Evolutionary conservation across 2,113 vertebrate species (phyloP).

Genomic region (Rhineura floridana): DNA sequence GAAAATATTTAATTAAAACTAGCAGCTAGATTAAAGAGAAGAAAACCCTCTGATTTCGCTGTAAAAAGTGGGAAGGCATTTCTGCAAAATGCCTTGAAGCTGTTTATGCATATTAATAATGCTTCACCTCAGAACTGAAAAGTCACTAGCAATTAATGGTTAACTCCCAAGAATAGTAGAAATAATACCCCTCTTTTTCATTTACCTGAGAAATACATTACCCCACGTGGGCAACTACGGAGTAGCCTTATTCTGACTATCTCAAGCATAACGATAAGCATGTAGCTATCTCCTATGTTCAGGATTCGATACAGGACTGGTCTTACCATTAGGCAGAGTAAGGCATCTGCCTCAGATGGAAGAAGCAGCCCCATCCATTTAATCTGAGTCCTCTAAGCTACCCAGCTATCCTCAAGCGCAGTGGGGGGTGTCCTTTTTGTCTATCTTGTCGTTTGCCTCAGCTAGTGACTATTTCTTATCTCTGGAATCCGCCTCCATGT

Average conservation of each 20-base stretch:
- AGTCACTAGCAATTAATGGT: background rate
- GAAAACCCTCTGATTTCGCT: background rate
- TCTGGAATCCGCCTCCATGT: too few relatives aligned
- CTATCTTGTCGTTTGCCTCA: too few relatives aligned
- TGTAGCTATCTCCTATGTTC: background rate
- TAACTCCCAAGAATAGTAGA: background rate
- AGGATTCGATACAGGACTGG: too few relatives aligned
- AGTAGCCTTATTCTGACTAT: background rate
- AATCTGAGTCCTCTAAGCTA: too few relatives aligned
- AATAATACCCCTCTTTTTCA: background rate
- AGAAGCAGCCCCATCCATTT: too few relatives aligned
- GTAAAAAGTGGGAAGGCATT: rapidly evolving
- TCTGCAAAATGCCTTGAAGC: background rate
- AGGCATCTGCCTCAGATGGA: too few relatives aligned
- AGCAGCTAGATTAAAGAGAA: background rate
- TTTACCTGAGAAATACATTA: background rate
- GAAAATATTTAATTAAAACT: slow-evolving; percentile 5
- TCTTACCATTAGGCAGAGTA: too few relatives aligned
- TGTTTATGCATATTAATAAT: background rate
- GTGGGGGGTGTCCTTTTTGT: too few relatives aligned
- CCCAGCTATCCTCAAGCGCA: too few relatives aligned
- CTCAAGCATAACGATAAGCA: background rate
- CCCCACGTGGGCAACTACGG: background rate
- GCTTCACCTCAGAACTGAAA: background rate
- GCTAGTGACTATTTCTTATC: too few relatives aligned